Evolutionary conservation across 1,140 invertebrate species (phyloP).

Genomic region (Orussus abietinus): DNA sequence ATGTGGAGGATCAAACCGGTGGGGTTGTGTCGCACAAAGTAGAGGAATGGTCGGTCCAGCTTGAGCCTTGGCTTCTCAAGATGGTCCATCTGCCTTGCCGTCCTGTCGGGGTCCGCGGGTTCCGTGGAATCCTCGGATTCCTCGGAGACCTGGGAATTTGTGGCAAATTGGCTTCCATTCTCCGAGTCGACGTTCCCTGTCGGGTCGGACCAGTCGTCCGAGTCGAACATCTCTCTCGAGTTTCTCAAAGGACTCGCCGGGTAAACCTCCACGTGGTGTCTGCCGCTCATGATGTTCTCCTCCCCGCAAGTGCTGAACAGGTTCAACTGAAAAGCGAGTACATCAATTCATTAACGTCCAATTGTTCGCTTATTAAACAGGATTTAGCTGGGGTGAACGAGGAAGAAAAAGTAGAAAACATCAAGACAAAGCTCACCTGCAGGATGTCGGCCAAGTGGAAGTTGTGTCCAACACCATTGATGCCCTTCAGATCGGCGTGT

Average conservation of each 20-base stretch:
- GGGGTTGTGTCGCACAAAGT: conserved; percentile 81
- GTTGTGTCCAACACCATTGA: conserved; percentile 71
- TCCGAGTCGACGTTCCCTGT: conserved; percentile 1
- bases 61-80: conserved; percentile 69
- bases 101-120: conserved; percentile 34
- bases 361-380: conserved; percentile 1
- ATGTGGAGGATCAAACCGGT: conserved; percentile 81
- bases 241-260: conserved; percentile 60
- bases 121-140: conserved; percentile 57
- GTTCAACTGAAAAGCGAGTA: conserved; percentile 50
- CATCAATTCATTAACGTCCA: background rate
- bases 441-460: conserved; percentile 75
- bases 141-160: conserved; percentile 11
- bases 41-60: conserved; percentile 80
- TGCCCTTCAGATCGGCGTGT: conserved; percentile 72
- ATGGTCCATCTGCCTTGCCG: conserved; percentile 62
- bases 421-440: conserved; percentile 54
- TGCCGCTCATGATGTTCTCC: conserved; percentile 60
- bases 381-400: background rate
- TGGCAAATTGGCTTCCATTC: conserved; percentile 18
- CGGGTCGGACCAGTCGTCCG: conserved; percentile 36
- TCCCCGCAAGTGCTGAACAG: conserved; percentile 77
- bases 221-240: conserved; percentile 27
- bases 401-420: conserved; percentile 1
- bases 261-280: conserved; percentile 76